Evolutionary conservation across 2,888 invertebrate genomes (phyloP), one percentile per base, ranked within the genome.

Genomic region (Polydrusus tereticollis): DNA sequence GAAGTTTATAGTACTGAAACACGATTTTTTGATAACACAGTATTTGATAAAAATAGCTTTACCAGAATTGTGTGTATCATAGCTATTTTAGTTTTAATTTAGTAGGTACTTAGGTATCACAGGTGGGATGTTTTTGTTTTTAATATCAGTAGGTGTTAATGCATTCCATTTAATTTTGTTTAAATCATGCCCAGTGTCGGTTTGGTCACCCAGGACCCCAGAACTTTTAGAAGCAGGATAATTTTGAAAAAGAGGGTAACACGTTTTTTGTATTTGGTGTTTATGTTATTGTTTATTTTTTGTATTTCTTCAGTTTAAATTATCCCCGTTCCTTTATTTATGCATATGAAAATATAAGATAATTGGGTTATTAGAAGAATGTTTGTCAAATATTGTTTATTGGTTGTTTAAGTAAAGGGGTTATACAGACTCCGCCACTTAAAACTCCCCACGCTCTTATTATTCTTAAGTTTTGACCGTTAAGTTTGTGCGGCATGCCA

Each of bases 211-310:
- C 68, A 45, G 60, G 65, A 67, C 57, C 72, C 68, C 72, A 68
- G 67, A 58, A 67, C 63, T 67, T 72, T 72, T 72, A 68, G 68
- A 67, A 63, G 63, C 57, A 57, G 68, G 62, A 62, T 43, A 68
- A 65, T 72, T 72, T 72, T 72, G 72, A 72, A 72, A 45, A 72
- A 72, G 41, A 72, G 67, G 71, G 71, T 71, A 69, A 63, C 50
- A 50, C 7, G 18, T 50, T 50, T 50, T 50, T 50, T 1, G 26
- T 50, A 62, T 38, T 45, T 21, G 41, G 21, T 64, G 18, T 14
- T 8, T 20, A 20, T 21, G 21, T 36, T 43, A 6, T 26, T 12
- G 6, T n/a, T 52, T 52, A 26, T 65, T 43, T 16, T 14, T 58
- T 43, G 7, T 65, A 20, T 20, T 16, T 26, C 18, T 41, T 41